These are phyloP conservation scores for Diloba caeruleocephala DNA, from an alignment of 2,888 invertebrate genomes.

Conservation along the genomic window DNA sequence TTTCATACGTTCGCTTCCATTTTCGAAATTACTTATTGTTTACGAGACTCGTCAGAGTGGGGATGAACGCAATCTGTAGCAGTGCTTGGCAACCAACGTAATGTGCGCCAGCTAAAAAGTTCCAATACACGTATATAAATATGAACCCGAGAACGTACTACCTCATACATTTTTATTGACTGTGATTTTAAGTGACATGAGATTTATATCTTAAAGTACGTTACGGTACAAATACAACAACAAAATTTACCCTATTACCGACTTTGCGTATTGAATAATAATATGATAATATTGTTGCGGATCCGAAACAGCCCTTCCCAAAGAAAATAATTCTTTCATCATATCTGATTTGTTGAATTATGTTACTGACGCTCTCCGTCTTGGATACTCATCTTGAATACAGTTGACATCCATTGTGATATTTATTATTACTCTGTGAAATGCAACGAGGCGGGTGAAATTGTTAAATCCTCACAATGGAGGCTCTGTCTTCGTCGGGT, in stretches of 20 bases:
- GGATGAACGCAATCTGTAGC: slow-evolving; percentile 61
- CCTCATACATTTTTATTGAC: slow-evolving; percentile 34
- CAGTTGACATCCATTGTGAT: slow-evolving; percentile 87
- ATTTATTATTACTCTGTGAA: slow-evolving; percentile 85
- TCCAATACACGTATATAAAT: slow-evolving; percentile 44
- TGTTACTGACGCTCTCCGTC: slow-evolving; percentile 82
- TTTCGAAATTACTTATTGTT: slow-evolving; percentile 74
- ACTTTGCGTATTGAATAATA: slow-evolving; percentile 55
- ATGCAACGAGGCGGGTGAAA: slow-evolving; percentile 85
- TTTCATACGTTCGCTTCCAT: slow-evolving; percentile 67
- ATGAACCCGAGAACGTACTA: slow-evolving; percentile 12
- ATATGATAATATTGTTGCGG: slow-evolving; percentile 64
- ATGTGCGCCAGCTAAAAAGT: slow-evolving; percentile 43
- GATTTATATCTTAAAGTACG: too few species aligned
- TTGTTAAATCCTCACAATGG: slow-evolving; percentile 86
- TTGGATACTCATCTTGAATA: slow-evolving; percentile 85
- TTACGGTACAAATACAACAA: slow-evolving; percentile 45
- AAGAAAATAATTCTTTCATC: slow-evolving; percentile 75
- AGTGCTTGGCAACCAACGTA: slow-evolving; percentile 37
- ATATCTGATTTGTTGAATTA: slow-evolving; percentile 81
- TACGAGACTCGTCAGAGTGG: slow-evolving; percentile 60
- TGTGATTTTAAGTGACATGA: slow-evolving; percentile 37
- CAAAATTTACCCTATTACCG: slow-evolving; percentile 52
- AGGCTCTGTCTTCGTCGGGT: slow-evolving; percentile 82
- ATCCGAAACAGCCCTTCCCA: slow-evolving; percentile 66